Evolutionary conservation across 2,797 vertebrate species (phyloP).

Genomic region (Poeciliopsis turneri): DNA sequence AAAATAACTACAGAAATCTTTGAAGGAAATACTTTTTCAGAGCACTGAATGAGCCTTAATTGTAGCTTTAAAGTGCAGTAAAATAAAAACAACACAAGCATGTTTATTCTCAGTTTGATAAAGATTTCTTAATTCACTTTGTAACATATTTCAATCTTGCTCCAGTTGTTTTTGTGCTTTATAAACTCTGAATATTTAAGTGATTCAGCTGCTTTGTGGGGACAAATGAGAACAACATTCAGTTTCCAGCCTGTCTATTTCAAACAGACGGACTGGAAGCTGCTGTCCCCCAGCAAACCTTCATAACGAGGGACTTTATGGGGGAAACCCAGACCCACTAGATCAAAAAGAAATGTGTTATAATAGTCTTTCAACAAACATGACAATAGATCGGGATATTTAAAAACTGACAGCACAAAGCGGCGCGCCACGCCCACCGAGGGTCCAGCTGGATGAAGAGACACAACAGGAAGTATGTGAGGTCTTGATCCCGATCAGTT

Average conservation of each 20-base stretch:
- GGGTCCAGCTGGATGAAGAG: neutral
- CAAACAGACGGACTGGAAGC: neutral
- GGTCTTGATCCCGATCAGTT: neutral
- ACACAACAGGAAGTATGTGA: neutral
- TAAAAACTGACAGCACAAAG: neutral
- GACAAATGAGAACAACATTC: neutral
- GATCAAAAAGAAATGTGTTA: neutral
- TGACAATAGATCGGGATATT: neutral
- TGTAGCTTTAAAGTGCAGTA: conserved; percentile 4
- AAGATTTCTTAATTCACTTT: neutral
- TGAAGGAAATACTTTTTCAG: neutral
- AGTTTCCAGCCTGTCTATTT: neutral
- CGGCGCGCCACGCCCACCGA: neutral
- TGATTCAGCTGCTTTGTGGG: neutral
- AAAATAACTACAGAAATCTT: neutral
- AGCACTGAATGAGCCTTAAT: neutral
- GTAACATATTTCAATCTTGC: neutral
- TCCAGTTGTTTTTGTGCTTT: neutral
- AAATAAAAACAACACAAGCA: neutral
- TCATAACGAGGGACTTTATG: no score
- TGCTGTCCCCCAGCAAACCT: neutral
- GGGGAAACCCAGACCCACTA: neutral
- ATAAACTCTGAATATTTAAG: neutral
- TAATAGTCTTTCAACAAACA: neutral
- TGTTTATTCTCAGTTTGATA: neutral